Evolutionary conservation across 2,797 vertebrate genomes (phyloP).

Genomic region (Molothrus aeneus): DNA sequence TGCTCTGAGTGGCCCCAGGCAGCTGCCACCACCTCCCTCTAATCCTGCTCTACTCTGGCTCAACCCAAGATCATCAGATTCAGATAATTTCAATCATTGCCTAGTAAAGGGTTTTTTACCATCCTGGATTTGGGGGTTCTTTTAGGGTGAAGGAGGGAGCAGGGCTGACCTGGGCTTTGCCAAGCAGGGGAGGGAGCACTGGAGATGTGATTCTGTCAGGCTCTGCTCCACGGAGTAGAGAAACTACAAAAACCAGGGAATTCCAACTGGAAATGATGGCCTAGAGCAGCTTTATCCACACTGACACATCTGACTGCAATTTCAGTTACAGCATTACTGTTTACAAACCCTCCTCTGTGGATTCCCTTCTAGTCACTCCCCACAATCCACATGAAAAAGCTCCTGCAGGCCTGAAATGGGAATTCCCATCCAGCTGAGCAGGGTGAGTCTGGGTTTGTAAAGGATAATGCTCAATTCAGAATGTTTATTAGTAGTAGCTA

Average conservation of each 20-base stretch:
- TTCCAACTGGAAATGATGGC: not conserved
- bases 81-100: not conserved
- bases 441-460: not conserved
- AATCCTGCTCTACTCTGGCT: not conserved
- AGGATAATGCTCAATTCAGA: not conserved
- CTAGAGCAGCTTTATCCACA: not conserved
- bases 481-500: not conserved
- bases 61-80: accelerated
- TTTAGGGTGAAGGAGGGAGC: not conserved
- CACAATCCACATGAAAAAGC: not conserved
- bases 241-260: not conserved
- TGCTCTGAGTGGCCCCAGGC: not conserved
- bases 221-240: accelerated
- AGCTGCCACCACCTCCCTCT: not conserved
- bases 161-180: not conserved
- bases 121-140: accelerated
- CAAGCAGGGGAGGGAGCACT: not conserved
- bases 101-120: not conserved
- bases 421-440: not conserved
- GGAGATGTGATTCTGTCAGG: not conserved
- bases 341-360: not conserved
- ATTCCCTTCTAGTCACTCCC: not conserved
- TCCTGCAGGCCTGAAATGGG: not conserved
- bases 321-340: not conserved
- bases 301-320: not conserved